Conservation (phyloP, 1,140 invertebrate genomes). For the Onthophagus taurus region DNA sequence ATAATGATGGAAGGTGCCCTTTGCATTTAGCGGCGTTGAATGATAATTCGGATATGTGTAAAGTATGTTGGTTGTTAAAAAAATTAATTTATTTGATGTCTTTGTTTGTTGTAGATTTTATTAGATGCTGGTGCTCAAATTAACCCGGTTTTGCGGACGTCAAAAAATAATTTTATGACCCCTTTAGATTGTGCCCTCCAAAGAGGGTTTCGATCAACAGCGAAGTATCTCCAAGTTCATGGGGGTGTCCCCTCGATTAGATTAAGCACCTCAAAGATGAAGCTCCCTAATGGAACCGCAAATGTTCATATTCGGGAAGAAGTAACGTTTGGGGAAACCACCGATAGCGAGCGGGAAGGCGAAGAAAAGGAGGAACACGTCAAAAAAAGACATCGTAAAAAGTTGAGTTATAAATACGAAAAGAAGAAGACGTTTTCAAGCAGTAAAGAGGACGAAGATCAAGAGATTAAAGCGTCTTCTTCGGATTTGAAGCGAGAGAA, state of each 20-base stretch:
- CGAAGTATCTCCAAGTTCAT: conserved; percentile 86
- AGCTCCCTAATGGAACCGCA: conserved; percentile 12
- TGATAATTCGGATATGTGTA: conserved; percentile 91
- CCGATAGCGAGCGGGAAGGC: conserved; percentile 28
- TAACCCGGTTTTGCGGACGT: conserved; percentile 73
- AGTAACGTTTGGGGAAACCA: conserved; percentile 26
- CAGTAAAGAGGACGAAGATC: background rate
- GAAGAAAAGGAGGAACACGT: conserved; percentile 12
- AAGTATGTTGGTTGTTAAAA: conserved; percentile 43
- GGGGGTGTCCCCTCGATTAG: conserved; percentile 73
- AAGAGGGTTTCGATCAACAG: conserved; percentile 75
- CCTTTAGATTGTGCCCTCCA: conserved; percentile 84
- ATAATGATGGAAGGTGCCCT: conserved; percentile 85
- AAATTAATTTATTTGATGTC: background rate
- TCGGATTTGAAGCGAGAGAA: background rate
- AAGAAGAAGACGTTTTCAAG: conserved; percentile 16
- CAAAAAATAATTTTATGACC: conserved; percentile 73
- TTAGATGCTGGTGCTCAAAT: conserved; percentile 72
- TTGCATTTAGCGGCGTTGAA: conserved; percentile 91
- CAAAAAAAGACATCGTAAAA: conserved; percentile 21
- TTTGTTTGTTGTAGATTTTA: conserved; percentile 45
- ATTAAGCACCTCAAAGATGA: conserved; percentile 32
- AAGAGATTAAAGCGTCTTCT: background rate
- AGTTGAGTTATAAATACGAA: conserved; percentile 22
- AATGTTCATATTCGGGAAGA: conserved; percentile 31